Evolutionary conservation across 1,140 invertebrate species (phyloP).

Genomic region (Drosophila asahinai): DNA sequence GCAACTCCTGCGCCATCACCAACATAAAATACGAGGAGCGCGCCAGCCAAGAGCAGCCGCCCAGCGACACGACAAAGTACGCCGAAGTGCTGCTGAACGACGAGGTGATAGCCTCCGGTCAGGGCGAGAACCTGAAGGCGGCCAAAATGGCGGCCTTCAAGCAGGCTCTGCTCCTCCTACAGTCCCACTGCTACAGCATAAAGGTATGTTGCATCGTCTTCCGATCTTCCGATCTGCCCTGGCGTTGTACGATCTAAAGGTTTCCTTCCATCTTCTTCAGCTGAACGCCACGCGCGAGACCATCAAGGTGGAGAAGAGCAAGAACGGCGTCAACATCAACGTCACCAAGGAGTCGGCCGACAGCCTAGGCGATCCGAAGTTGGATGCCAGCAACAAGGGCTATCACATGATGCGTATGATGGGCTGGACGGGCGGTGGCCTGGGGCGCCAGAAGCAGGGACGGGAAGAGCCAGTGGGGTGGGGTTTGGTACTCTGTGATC

Average conservation of each 20-base stretch:
- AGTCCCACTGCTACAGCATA: slow-evolving; percentile 86
- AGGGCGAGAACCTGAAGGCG: slow-evolving; percentile 77
- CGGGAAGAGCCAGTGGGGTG: slow-evolving; percentile 88
- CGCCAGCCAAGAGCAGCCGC: not conserved
- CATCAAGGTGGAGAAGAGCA: slow-evolving; percentile 72
- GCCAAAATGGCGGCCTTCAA: slow-evolving; percentile 85
- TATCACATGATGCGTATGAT: slow-evolving; percentile 91
- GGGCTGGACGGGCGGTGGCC: slow-evolving; percentile 92
- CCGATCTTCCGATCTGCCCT: too few relatives aligned
- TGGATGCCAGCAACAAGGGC: slow-evolving; percentile 87
- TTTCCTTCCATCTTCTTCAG: slow-evolving; percentile 13
- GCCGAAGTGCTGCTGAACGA: slow-evolving; percentile 78
- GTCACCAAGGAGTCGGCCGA: slow-evolving; percentile 65
- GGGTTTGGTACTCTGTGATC: slow-evolving; percentile 49
- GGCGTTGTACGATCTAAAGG: not conserved
- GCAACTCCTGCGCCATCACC: slow-evolving; percentile 45
- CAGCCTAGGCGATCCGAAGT: slow-evolving; percentile 53
- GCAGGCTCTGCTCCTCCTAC: slow-evolving; percentile 83
- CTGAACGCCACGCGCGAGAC: slow-evolving; percentile 66
- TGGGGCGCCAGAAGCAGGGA: slow-evolving; percentile 90
- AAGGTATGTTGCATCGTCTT: slow-evolving; percentile 82
- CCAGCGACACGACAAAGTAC: slow-evolving; percentile 31
- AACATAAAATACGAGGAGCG: slow-evolving; percentile 63
- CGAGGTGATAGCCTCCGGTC: slow-evolving; percentile 70
- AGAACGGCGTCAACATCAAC: slow-evolving; percentile 70